A percentile compares a stretch with the other conserved stretches of the same genome.
phyloP scores from a whole-genome alignment of 2,113 vertebrate genomes.

The Siphamia tubifer region DNA sequence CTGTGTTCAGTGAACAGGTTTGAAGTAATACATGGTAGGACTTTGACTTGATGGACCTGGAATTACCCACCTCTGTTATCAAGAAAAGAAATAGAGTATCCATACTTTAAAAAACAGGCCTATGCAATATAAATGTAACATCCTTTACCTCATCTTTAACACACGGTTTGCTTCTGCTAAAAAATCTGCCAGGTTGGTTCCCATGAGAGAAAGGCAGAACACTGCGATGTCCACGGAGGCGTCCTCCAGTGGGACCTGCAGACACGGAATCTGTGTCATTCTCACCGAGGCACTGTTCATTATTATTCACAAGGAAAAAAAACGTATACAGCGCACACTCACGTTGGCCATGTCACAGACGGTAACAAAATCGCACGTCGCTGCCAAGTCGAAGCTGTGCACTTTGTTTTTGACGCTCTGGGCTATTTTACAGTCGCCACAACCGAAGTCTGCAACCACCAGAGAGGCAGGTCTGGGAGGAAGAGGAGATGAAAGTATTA shows the following conservation, averaged over 20 bases:
- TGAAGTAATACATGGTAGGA: too few species aligned
- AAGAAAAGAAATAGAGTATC: not conserved
- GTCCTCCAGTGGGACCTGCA: conserved; percentile 87
- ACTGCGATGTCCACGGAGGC: conserved; percentile 87
- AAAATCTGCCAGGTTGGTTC: conserved; percentile 91
- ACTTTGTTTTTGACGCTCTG: conserved; percentile 86
- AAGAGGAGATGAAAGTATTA: not conserved
- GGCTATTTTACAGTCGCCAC: conserved; percentile 91
- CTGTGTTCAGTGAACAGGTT: too few species aligned
- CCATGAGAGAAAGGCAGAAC: conserved; percentile 96
- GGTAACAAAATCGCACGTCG: conserved; percentile 84
- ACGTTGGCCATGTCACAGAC: conserved; percentile 94
- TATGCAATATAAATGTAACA: not conserved
- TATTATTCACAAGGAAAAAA: not conserved
- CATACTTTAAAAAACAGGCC: not conserved
- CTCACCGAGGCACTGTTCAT: not conserved
- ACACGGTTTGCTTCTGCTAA: conserved; percentile 90
- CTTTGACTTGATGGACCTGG: too few species aligned
- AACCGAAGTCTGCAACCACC: conserved; percentile 94
- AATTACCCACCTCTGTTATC: too few species aligned
- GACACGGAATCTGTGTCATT: not conserved
- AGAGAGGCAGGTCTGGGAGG: conserved; percentile 81
- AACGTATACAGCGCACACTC: conserved; percentile 14
- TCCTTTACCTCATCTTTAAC: conserved; percentile 83
- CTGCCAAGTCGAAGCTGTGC: conserved; percentile 90